These are phyloP conservation scores for Nipponacmea schrenckii DNA, from an alignment of 2,888 invertebrate species.

Conservation along the genomic window DNA sequence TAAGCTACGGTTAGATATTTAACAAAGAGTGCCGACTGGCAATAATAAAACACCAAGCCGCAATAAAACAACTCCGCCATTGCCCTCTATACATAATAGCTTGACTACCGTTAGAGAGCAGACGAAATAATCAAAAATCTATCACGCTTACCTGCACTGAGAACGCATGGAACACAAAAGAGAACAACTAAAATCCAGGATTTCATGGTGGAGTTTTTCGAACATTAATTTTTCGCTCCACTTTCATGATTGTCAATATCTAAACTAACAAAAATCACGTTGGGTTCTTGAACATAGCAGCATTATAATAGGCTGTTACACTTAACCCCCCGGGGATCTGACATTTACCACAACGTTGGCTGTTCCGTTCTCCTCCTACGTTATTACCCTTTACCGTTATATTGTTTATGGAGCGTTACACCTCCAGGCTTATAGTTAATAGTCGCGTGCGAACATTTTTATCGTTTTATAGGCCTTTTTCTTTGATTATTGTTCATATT, in stretches of 20 bases:
- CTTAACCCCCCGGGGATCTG: slow-evolving; percentile 6
- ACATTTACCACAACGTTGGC: slow-evolving; percentile 5
- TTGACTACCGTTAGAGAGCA: background rate
- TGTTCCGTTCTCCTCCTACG: slow-evolving; percentile 2
- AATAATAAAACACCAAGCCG: background rate
- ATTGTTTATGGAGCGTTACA: too few species aligned
- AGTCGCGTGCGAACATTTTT: too few species aligned
- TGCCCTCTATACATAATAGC: background rate
- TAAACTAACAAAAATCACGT: slow-evolving; percentile 1
- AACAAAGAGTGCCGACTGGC: slow-evolving; percentile 6
- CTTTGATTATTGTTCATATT: too few species aligned
- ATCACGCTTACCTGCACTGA: background rate
- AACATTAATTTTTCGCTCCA: background rate
- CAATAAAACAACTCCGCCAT: slow-evolving; percentile 5
- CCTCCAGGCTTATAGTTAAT: too few species aligned
- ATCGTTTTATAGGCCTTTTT: too few species aligned
- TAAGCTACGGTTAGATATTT: background rate
- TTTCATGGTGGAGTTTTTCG: background rate
- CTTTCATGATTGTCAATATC: slow-evolving; percentile 6
- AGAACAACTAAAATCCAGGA: background rate
- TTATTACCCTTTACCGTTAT: background rate
- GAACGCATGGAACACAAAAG: background rate
- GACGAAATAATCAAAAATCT: background rate
- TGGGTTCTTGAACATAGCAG: background rate
- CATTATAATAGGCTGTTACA: slow-evolving; percentile 8